Conservation (phyloP, 2,888 invertebrate species). For the Diaprepes abbreviatus region DNA sequence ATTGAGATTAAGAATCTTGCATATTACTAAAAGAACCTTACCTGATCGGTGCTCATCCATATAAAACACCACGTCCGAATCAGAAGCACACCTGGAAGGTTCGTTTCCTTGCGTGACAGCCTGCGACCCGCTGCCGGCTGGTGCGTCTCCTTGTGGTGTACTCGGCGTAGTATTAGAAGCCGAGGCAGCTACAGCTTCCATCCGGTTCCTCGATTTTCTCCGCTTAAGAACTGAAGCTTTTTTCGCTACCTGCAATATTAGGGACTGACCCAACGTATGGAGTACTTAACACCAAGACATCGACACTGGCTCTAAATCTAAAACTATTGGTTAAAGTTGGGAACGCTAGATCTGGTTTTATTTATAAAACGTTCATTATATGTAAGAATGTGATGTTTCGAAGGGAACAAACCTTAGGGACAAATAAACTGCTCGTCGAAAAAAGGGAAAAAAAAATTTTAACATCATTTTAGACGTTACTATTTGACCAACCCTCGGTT, state of each 20-base stretch:
- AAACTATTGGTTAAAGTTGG: neutral
- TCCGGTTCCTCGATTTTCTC: slow-evolving; percentile 77
- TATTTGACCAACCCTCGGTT: no score
- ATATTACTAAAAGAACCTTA: no score
- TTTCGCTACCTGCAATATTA: slow-evolving; percentile 81
- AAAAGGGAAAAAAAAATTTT: no score
- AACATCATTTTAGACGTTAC: no score
- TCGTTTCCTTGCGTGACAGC: slow-evolving; percentile 35
- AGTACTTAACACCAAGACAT: slow-evolving; percentile 67
- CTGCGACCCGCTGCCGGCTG: slow-evolving; percentile 39
- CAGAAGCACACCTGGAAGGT: slow-evolving; percentile 69
- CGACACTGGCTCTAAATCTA: slow-evolving; percentile 62
- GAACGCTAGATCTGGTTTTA: slow-evolving; percentile 9
- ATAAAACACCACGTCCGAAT: slow-evolving; percentile 76
- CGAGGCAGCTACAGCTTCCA: slow-evolving; percentile 69
- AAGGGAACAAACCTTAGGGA: no score
- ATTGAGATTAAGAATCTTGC: no score
- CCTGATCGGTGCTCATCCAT: slow-evolving; percentile 76
- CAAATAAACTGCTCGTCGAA: no score
- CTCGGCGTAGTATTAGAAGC: slow-evolving; percentile 55
- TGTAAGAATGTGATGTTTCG: no score
- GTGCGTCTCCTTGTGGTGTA: slow-evolving; percentile 56
- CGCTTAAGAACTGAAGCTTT: slow-evolving; percentile 81
- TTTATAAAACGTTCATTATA: no score
- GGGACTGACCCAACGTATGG: slow-evolving; percentile 74